Evolutionary conservation across 1,140 invertebrate genomes (phyloP).

Genomic region (Antheraea pernyi): DNA sequence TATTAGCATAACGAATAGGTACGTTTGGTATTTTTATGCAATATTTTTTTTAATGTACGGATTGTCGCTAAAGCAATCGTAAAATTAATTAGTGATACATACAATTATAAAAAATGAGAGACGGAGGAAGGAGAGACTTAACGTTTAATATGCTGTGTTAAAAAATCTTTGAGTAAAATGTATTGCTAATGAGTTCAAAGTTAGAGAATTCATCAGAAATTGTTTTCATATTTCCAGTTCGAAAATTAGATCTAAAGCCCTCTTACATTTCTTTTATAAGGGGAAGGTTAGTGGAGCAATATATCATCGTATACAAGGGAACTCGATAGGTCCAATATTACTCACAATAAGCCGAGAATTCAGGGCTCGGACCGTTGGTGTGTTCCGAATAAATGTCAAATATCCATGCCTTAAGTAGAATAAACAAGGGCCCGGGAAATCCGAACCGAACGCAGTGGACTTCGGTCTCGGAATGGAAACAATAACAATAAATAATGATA

Average conservation of each 20-base stretch:
- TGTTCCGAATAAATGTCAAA: conserved; percentile 58
- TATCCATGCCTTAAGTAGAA: conserved; percentile 60
- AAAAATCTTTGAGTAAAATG: background rate
- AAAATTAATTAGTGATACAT: too few relatives aligned
- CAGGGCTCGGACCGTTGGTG: conserved; percentile 16
- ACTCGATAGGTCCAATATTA: conserved; percentile 33
- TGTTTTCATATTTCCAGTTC: background rate
- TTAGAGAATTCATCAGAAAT: background rate
- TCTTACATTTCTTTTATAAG: conserved; percentile 6
- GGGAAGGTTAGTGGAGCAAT: conserved; percentile 4
- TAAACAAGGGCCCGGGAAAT: conserved; percentile 45
- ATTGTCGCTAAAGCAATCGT: too few relatives aligned
- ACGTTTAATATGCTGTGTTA: too few relatives aligned
- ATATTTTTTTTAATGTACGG: too few relatives aligned
- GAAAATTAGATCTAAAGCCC: conserved; percentile 1
- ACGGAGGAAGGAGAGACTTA: too few relatives aligned
- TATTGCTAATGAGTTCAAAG: background rate
- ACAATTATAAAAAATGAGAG: too few relatives aligned
- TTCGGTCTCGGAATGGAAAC: conserved; percentile 43
- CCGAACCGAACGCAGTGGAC: conserved; percentile 37
- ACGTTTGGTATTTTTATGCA: too few relatives aligned
- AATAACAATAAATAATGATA: conserved; percentile 70
- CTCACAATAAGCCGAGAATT: conserved; percentile 35
- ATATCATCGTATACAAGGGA: conserved; percentile 6
- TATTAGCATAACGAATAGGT: too few relatives aligned